Evolutionary conservation across 1,140 invertebrate genomes (phyloP).

Genomic region (Archivesica marissinica): DNA sequence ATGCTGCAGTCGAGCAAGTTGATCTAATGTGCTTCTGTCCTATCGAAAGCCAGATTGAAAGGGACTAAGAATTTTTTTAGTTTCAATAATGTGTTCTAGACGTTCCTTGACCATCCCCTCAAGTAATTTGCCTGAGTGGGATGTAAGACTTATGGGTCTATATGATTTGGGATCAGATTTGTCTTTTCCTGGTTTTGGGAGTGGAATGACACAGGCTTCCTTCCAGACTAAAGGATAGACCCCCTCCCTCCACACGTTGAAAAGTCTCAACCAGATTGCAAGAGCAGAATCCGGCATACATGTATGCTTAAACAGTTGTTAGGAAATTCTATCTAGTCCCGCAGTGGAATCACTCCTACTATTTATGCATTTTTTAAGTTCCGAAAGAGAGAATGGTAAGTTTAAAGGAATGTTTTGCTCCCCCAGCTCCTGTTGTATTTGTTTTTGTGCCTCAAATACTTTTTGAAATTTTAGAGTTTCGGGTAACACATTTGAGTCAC

Average conservation of each 20-base stretch:
- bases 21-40: no score
- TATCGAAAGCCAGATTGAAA: slow-evolving; percentile 16
- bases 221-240: background rate
- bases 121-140: background rate
- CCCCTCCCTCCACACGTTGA: background rate
- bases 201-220: background rate
- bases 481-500: background rate
- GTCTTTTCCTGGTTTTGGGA: background rate
- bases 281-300: background rate
- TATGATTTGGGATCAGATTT: background rate
- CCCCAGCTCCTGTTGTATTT: background rate
- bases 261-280: background rate
- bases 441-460: background rate
- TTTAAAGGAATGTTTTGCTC: background rate
- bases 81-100: background rate
- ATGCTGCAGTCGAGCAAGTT: background rate
- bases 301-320: background rate
- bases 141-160: slow-evolving; percentile 20
- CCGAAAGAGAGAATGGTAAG: background rate
- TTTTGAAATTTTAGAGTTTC: background rate
- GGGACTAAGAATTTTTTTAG: background rate
- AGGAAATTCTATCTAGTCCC: background rate
- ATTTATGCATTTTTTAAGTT: background rate
- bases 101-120: slow-evolving; percentile 2
- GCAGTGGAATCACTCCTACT: background rate